Evolutionary conservation across 2,113 vertebrate species (phyloP).

Genomic region (Ellobius talpinus): DNA sequence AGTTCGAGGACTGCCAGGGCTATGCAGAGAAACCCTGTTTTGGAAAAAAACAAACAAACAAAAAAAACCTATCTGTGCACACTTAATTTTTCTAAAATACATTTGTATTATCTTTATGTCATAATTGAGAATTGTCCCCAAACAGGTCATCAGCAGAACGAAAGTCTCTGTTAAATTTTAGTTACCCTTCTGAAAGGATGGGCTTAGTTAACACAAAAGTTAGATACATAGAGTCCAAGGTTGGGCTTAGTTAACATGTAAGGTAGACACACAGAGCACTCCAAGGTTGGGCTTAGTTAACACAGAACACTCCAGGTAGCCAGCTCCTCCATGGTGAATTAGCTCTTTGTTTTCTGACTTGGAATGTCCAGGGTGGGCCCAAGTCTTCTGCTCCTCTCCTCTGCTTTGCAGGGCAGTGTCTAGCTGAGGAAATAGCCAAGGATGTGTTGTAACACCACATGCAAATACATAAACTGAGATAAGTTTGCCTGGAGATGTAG

Average conservation of each 20-base stretch:
- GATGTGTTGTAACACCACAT: background rate
- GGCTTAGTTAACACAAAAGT: background rate
- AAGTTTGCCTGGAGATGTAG: background rate
- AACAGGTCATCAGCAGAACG: background rate
- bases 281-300: background rate
- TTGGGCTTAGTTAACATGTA: background rate
- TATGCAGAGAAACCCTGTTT: background rate
- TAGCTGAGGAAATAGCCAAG: background rate
- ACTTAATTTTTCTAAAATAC: background rate
- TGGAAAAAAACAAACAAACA: background rate
- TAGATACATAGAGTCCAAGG: background rate
- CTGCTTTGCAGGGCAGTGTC: background rate
- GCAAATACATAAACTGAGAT: background rate
- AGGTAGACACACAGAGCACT: background rate
- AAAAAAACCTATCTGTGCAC: background rate
- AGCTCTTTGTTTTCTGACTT: background rate
- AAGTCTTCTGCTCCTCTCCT: background rate
- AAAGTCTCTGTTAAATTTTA: slow-evolving; percentile 35
- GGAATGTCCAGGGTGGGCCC: background rate
- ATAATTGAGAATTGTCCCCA: background rate
- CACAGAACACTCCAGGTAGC: background rate
- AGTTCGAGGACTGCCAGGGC: background rate
- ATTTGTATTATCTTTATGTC: slow-evolving; percentile 16
- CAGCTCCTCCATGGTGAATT: background rate
- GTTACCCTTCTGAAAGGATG: background rate